A percentile compares a stretch with the other conserved stretches of the same genome.
phyloP scores from a whole-genome alignment of 2,113 vertebrate species.

The Tiliqua scincoides region DNA sequence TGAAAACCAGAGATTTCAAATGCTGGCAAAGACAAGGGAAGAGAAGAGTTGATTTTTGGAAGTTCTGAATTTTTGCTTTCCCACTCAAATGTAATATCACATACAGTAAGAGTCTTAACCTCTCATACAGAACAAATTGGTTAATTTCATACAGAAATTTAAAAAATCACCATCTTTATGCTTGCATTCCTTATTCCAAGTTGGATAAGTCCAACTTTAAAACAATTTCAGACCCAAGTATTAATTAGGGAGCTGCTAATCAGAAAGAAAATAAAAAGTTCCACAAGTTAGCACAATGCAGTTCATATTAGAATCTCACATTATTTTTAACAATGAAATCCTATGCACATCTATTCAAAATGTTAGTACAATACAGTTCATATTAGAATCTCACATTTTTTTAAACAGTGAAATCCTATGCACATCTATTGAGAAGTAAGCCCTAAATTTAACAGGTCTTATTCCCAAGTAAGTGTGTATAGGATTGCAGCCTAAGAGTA shows the following conservation, averaged over 20 bases:
- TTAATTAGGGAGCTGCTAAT: rapidly evolving
- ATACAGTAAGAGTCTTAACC: conserved; percentile 41
- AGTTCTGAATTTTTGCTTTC: conserved; percentile 39
- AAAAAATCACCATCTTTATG: neutral
- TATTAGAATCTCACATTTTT: too few relatives aligned
- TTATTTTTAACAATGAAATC: too few relatives aligned
- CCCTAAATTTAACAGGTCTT: too few relatives aligned
- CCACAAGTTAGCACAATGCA: conserved; percentile 15
- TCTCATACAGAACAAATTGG: conserved; percentile 14
- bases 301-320: too few relatives aligned
- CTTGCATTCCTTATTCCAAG: neutral
- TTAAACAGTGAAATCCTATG: too few relatives aligned
- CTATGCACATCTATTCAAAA: too few relatives aligned
- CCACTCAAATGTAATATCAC: conserved; percentile 47
- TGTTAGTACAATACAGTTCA: too few relatives aligned
- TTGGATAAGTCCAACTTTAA: neutral
- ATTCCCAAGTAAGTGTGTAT: too few relatives aligned
- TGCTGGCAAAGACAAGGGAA: conserved; percentile 22
- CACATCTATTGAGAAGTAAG: too few relatives aligned
- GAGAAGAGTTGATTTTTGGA: conserved; percentile 32
- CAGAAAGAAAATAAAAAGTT: conserved; percentile 12
- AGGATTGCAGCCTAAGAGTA: neutral
- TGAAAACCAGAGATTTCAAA: conserved; percentile 51
- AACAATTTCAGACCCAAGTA: neutral
- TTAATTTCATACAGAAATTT: conserved; percentile 22